Evolutionary conservation across 2,113 vertebrate species (phyloP), one percentile per base, ranked within the genome.

Genomic region (Telmatochromis sp.): DNA sequence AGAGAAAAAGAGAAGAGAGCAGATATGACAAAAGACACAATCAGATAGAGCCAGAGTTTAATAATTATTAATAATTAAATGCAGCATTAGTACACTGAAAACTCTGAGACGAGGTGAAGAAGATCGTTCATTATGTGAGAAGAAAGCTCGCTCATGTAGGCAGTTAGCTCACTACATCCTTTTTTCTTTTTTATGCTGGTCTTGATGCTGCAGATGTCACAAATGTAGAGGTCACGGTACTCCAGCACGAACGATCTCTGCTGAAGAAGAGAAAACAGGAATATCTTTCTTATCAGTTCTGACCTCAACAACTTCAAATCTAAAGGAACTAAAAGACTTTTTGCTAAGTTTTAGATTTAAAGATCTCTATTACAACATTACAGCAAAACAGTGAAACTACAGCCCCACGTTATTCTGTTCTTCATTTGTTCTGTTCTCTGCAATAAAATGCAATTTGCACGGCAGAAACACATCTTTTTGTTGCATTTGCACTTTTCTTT

Each of bases 161-260:
- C 58, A 35, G 58, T 35, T 19, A 63, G 58, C 28, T 19, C 28
- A 58, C 55, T 58, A 31, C 55, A 35, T 65, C 17, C 60, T 12
- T 35, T 65, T 12, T 65, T n/a, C 60, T n/a, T 65, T 33, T 35
- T 65, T 35, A 35, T 65, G 17, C 6, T 4, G 33, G 31, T 37
- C 60, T 65, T 35, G 31, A 35, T 65, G 31, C 60, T 65, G 60
- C 60, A 65, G 60, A n/a, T 0, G 17, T 65, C 60, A 35, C 17
- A 12, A 65, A 65, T 12, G 17, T 12, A 35, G 17, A 65, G 31
- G 60, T 35, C 17, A 35, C 0, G 2, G 10, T 65, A 0, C 31
- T 35, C 19, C 60, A 65, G 6, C 60, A 65, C 6, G 1, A 40
- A 40, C 35, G 0, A 9, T 21, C 35, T 68, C 35, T 68, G 35